A percentile compares a stretch with the other conserved stretches of the same genome.
These are phyloP conservation scores for Colinus virginianus DNA, from an alignment of 2,113 vertebrate genomes.

Conservation along the genomic window DNA sequence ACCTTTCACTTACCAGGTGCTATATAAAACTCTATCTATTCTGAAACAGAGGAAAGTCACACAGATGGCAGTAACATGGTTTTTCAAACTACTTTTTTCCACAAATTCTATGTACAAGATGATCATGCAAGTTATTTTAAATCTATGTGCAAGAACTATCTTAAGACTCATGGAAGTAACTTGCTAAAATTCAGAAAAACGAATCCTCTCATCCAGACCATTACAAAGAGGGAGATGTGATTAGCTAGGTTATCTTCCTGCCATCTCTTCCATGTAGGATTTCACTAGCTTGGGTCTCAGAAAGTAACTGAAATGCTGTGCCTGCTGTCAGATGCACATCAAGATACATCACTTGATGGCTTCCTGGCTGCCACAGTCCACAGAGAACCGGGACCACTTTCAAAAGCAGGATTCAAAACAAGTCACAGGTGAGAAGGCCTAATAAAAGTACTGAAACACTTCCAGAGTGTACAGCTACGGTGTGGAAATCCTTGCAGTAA, in stretches of 20 bases:
- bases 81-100: conserved; percentile 21
- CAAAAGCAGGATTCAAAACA: conserved; percentile 38
- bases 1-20: background rate
- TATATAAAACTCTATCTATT: conserved; percentile 21
- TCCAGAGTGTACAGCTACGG: background rate
- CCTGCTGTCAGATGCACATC: conserved; percentile 15
- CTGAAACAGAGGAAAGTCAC: background rate
- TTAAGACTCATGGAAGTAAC: background rate
- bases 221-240: background rate
- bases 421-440: background rate
- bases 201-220: background rate
- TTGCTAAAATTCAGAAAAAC: conserved; percentile 15
- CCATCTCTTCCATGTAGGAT: background rate
- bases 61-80: background rate
- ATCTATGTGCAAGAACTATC: background rate
- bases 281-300: background rate
- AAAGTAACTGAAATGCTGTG: conserved; percentile 17
- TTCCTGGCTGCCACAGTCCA: conserved; percentile 28
- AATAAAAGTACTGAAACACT: background rate
- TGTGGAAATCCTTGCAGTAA: background rate
- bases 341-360: conserved; percentile 30
- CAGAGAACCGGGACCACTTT: background rate
- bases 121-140: conserved; percentile 7
- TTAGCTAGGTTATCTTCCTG: background rate
- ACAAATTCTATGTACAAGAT: background rate